A percentile compares a stretch with the other conserved stretches of the same genome.
These are phyloP conservation scores for Cyprinodon tularosa DNA, from an alignment of 2,113 vertebrate genomes.

Conservation along the genomic window DNA sequence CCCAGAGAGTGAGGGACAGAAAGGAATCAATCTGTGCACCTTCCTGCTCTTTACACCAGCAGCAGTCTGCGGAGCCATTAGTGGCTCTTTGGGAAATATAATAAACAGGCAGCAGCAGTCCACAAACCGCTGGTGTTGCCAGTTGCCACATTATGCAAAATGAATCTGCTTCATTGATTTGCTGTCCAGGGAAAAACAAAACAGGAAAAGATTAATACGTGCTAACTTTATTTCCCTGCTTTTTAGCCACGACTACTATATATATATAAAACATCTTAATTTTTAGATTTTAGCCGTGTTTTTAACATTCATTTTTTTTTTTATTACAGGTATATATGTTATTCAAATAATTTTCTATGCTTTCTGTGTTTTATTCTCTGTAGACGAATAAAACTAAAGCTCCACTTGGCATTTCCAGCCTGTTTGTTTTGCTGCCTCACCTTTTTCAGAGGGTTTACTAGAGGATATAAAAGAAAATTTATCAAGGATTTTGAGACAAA, in stretches of 20 bases:
- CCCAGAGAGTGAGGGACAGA: constrained; percentile 30
- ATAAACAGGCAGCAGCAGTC: constrained; percentile 49
- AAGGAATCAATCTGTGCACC: constrained; percentile 55
- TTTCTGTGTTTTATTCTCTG: not conserved
- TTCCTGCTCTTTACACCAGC: constrained; percentile 20
- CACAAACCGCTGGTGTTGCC: constrained; percentile 21
- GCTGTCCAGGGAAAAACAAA: constrained; percentile 26
- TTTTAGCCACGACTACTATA: not conserved
- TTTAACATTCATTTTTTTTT: not conserved
- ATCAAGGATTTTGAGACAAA: not conserved
- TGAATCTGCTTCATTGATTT: constrained; percentile 61
- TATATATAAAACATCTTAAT: no score
- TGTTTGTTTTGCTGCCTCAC: not conserved
- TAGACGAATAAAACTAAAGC: not conserved
- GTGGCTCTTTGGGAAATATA: constrained; percentile 45
- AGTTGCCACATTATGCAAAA: constrained; percentile 46
- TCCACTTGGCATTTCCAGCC: not conserved
- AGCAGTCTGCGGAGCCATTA: constrained; percentile 41
- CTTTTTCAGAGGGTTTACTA: not conserved
- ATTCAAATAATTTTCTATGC: not conserved
- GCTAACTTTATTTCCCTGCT: constrained; percentile 8
- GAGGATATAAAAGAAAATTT: not conserved
- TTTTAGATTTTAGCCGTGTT: no score
- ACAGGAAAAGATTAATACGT: constrained; percentile 30
- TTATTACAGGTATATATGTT: not conserved